Evolutionary conservation across 1,140 invertebrate species (phyloP), one percentile per base, ranked within the genome.

Genomic region (Diprion similis): DNA sequence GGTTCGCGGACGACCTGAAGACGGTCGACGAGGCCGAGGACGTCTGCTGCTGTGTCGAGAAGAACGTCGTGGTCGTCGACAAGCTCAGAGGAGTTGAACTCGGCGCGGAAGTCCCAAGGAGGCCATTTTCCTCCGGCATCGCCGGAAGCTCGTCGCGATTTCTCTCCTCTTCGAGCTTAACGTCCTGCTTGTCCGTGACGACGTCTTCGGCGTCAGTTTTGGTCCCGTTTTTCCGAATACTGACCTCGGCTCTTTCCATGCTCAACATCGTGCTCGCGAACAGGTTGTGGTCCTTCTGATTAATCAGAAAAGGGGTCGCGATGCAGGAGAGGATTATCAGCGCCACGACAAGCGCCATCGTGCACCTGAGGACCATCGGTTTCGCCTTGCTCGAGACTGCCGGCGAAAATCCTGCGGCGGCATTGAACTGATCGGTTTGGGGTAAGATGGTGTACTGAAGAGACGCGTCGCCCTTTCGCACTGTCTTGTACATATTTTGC

Each of bases 391-490:
- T 75, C 45, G 73, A 11, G 71, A 46, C 69, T 46, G 70, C 47
- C 59, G 78, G 68, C 59, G 74, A 68, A 46, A 77, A 80, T 11
- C 90, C 91, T 76, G 91, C 90, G 74, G 86, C 89, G n/a, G 91
- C 83, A 59, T 59, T 59, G 75, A 91, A 89, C 79, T 92, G 91
- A 81, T 93, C 92, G 24, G 91, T 92, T 82, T 93, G 92, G 65
- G 92, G 92, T 51, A 94, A 85, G 77, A 94, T 93, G 59, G 92
- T 93, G 82, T 94, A 94, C 78, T 93, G 92, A 77, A 94, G 88
- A 79, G 92, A 92, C 78, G 92, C 92, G 80, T 94, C 92, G 47
- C 92, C 92, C 81, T 93, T 92, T 72, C 92, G 84, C 80, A 94
- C 92, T 68, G 92, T 94, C 88, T 94, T 93, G 85, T 93, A 94